Conservation (phyloP, 2,113 vertebrate genomes). For the Rhinoptilus africanus region DNA sequence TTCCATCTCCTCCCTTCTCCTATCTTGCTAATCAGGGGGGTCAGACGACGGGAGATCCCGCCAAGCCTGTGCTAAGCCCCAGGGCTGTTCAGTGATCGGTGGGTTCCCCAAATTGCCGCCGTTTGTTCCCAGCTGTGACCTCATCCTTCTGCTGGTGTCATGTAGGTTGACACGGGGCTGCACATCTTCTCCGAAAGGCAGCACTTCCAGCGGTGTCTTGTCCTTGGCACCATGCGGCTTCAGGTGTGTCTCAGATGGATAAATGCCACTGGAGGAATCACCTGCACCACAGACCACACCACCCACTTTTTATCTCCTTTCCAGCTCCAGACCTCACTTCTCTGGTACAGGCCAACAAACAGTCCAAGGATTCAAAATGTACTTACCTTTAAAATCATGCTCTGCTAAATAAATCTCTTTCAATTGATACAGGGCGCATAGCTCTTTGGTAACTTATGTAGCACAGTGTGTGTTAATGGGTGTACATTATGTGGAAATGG, state of each 20-base stretch:
- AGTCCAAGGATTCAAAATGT: not conserved
- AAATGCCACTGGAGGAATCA: not conserved
- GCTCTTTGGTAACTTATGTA: not conserved
- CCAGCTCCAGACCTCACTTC: not conserved
- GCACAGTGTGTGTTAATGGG: not conserved
- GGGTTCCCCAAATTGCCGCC: not conserved
- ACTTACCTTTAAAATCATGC: not conserved
- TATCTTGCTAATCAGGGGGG: not conserved
- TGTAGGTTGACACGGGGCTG: fast-evolving
- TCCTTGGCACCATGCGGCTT: not conserved
- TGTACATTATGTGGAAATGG: not conserved
- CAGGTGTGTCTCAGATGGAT: not conserved
- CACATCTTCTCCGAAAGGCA: not conserved
- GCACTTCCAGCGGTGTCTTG: not conserved
- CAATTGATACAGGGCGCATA: not conserved
- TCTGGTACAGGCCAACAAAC: not conserved
- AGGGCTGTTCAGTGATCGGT: not conserved
- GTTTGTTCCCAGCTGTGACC: not conserved
- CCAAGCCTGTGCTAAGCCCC: not conserved
- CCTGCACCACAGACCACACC: not conserved
- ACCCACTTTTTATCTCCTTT: not conserved
- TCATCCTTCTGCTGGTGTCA: not conserved
- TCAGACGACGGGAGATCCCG: not conserved
- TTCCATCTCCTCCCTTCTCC: not conserved
- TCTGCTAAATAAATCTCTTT: not conserved